These are phyloP conservation scores for Acridotheres tristis DNA, from an alignment of 2,797 vertebrate species.

Conservation along the genomic window DNA sequence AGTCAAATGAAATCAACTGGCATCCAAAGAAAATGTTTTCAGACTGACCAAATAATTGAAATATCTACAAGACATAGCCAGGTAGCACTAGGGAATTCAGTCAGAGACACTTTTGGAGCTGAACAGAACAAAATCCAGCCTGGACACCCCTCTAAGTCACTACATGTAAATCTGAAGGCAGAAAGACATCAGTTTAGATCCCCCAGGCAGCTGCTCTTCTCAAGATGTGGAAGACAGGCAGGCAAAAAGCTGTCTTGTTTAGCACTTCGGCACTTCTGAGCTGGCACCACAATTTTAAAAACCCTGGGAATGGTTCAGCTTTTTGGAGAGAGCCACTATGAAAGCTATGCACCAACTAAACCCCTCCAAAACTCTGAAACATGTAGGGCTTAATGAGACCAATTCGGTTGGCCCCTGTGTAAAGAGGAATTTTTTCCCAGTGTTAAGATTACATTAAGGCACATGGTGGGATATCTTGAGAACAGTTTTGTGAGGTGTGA, in stretches of 20 bases:
- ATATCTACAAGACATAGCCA: neutral
- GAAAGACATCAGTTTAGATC: neutral
- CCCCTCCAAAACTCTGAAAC: neutral
- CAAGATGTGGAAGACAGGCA: constrained; percentile 39
- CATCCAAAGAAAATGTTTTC: neutral
- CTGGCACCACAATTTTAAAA: constrained; percentile 24
- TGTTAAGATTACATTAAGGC: constrained; percentile 50
- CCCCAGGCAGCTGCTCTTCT: neutral
- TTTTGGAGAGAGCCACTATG: neutral
- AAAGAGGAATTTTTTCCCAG: constrained; percentile 33
- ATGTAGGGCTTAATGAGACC: neutral
- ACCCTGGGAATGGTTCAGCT: neutral
- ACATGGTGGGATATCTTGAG: constrained; percentile 44
- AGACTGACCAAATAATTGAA: neutral
- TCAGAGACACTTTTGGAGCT: constrained; percentile 37
- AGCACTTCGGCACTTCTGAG: constrained; percentile 20
- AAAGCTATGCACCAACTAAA: neutral
- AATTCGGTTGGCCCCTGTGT: neutral
- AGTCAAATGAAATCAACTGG: neutral
- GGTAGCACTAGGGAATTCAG: neutral
- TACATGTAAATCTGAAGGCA: neutral
- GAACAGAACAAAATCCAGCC: neutral
- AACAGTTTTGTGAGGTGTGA: constrained; percentile 57
- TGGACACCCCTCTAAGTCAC: neutral
- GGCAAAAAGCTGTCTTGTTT: constrained; percentile 7